Percentiles rank a stretch among this genome's conserved stretches.
Evolutionary conservation across 1,140 invertebrate genomes (phyloP).

Genomic region (Calephelis nemesis): DNA sequence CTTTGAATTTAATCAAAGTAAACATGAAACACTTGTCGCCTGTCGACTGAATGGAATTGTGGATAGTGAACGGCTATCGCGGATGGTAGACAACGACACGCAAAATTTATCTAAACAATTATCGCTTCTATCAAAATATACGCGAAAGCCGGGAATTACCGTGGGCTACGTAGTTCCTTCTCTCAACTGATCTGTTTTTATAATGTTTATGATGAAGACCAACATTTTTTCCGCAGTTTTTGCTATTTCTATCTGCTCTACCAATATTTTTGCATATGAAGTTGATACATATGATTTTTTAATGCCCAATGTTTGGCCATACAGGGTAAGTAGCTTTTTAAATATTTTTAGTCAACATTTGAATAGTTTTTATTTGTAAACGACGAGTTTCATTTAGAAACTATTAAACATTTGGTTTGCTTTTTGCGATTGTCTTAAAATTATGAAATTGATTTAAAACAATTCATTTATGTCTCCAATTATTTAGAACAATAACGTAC

Average conservation of each 20-base stretch:
- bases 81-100: not conserved
- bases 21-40: conserved; percentile 41
- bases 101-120: conserved; percentile 26
- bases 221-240: conserved; percentile 35
- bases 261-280: conserved; percentile 43
- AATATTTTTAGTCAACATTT: no score
- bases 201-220: conserved; percentile 35
- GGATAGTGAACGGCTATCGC: not conserved
- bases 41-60: conserved; percentile 1
- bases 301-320: conserved; percentile 69
- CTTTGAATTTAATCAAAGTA: conserved; percentile 48
- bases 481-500: no score
- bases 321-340: conserved; percentile 47
- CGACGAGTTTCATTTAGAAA: no score
- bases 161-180: not conserved
- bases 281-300: conserved; percentile 63
- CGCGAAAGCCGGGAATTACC: conserved; percentile 30
- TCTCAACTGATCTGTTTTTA: not conserved
- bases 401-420: no score
- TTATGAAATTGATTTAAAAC: no score
- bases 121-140: conserved; percentile 14
- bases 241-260: conserved; percentile 37
- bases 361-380: no score
- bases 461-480: no score
- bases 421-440: no score